Percentiles rank a stretch among this genome's conserved stretches.
Evolutionary conservation across 2,888 invertebrate species (phyloP).

Genomic region (Zhuqinia jingwanae): DNA sequence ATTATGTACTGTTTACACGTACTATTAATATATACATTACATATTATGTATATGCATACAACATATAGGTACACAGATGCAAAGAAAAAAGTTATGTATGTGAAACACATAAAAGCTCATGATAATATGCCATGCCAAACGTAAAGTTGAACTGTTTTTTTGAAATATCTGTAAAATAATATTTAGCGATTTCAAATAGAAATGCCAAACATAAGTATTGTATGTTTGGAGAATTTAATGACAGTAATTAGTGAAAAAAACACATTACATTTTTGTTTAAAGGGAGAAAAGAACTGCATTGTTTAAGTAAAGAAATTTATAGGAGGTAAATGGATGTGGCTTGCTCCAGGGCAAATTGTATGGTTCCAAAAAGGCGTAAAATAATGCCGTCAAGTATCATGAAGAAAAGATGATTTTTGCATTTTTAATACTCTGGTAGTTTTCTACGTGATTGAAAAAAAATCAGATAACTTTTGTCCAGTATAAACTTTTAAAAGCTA

Average conservation of each 20-base stretch:
- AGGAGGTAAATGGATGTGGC: slow-evolving; percentile 1
- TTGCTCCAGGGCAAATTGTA: neutral
- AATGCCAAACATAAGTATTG: slow-evolving; percentile 8
- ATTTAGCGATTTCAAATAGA: slow-evolving; percentile 36
- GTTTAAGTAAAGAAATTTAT: too few species aligned
- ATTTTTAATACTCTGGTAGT: slow-evolving; percentile 54
- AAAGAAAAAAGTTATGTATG: neutral
- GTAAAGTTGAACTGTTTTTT: neutral
- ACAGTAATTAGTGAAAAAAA: neutral
- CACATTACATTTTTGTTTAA: too few species aligned
- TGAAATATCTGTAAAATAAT: slow-evolving; percentile 1
- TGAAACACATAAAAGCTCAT: slow-evolving; percentile 44
- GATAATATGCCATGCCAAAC: slow-evolving; percentile 61
- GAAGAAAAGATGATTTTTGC: slow-evolving; percentile 16
- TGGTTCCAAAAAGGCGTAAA: slow-evolving; percentile 24
- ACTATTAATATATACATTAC: too few species aligned
- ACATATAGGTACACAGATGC: neutral
- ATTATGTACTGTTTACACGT: too few species aligned
- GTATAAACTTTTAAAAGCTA: neutral
- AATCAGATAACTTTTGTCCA: slow-evolving; percentile 1
- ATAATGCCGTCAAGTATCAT: slow-evolving; percentile 25
- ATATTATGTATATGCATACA: neutral
- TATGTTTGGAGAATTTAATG: slow-evolving; percentile 21
- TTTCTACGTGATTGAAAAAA: slow-evolving; percentile 25
- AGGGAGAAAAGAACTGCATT: too few species aligned